Evolutionary conservation across 2,888 invertebrate species (phyloP).

Genomic region (Chymomyza amoena): DNA sequence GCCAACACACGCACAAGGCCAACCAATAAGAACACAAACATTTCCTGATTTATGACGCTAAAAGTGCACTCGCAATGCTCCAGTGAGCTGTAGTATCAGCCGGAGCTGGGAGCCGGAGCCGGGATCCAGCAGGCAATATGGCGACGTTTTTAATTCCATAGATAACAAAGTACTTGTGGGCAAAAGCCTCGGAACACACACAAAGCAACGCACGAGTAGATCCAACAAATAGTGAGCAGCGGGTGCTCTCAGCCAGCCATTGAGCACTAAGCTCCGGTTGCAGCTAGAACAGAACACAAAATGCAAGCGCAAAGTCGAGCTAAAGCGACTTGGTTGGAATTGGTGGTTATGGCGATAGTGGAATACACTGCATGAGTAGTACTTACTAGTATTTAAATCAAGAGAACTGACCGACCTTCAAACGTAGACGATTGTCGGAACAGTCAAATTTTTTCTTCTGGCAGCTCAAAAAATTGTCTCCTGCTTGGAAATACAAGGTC

Average conservation of each 20-base stretch:
- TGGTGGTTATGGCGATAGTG: too few relatives aligned
- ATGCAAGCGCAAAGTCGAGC: too few relatives aligned
- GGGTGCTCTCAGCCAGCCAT: background rate
- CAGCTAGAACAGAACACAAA: conserved; percentile 1
- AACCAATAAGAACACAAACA: conserved; percentile 40
- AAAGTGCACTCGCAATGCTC: conserved; percentile 67
- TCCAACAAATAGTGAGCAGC: conserved; percentile 30
- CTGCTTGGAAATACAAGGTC: too few relatives aligned
- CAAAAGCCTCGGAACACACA: conserved; percentile 33
- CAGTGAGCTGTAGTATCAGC: background rate
- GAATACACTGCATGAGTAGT: too few relatives aligned
- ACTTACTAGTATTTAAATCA: too few relatives aligned
- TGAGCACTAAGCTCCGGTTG: conserved; percentile 17
- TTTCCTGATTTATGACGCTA: conserved; percentile 69
- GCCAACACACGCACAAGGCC: conserved; percentile 1
- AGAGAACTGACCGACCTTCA: too few relatives aligned
- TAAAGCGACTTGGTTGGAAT: too few relatives aligned
- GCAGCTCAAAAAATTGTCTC: too few relatives aligned
- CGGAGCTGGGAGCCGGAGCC: background rate
- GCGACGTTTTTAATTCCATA: conserved; percentile 68
- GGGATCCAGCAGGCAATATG: conserved; percentile 50
- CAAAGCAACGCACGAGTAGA: background rate
- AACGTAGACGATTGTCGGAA: too few relatives aligned
- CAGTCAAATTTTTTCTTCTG: too few relatives aligned
- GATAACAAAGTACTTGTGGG: conserved; percentile 64